Conservation (phyloP, 2,888 invertebrate species). For the Calameuta pallipes region DNA sequence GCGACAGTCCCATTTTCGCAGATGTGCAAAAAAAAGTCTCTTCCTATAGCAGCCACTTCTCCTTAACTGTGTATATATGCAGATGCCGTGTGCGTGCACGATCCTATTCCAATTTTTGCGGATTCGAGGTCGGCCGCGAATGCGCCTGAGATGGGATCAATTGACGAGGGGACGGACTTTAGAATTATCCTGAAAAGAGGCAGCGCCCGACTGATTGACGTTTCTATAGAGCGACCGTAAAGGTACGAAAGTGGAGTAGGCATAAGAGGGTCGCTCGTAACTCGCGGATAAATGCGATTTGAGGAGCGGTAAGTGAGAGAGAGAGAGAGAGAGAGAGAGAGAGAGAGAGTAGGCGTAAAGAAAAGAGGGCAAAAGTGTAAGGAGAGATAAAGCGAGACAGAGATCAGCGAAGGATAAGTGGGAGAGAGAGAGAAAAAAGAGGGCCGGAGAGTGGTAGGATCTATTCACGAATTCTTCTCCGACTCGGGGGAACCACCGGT, state of each 20-base stretch:
- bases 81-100: constrained; percentile 23
- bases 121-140: constrained; percentile 26
- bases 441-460: constrained; percentile 14
- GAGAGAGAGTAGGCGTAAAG: too few species aligned
- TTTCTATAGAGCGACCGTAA: constrained; percentile 55
- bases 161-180: constrained; percentile 52
- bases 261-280: constrained; percentile 51
- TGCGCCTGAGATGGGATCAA: constrained; percentile 35
- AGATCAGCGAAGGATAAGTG: background rate
- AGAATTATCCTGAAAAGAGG: constrained; percentile 57
- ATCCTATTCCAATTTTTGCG: constrained; percentile 36
- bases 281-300: constrained; percentile 61
- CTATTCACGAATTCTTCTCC: constrained; percentile 45
- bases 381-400: too few species aligned
- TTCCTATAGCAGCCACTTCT: too few species aligned
- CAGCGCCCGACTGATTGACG: constrained; percentile 58
- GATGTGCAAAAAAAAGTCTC: too few species aligned
- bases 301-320: constrained; percentile 33
- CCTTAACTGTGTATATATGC: constrained; percentile 21
- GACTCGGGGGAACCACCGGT: constrained; percentile 31
- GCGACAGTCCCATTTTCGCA: too few species aligned
- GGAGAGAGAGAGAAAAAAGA: constrained; percentile 13
- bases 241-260: constrained; percentile 55
- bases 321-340: constrained; percentile 11
- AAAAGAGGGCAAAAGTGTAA: too few species aligned